Evolutionary conservation across 2,113 vertebrate species (phyloP).

Genomic region (Trinectes maculatus): DNA sequence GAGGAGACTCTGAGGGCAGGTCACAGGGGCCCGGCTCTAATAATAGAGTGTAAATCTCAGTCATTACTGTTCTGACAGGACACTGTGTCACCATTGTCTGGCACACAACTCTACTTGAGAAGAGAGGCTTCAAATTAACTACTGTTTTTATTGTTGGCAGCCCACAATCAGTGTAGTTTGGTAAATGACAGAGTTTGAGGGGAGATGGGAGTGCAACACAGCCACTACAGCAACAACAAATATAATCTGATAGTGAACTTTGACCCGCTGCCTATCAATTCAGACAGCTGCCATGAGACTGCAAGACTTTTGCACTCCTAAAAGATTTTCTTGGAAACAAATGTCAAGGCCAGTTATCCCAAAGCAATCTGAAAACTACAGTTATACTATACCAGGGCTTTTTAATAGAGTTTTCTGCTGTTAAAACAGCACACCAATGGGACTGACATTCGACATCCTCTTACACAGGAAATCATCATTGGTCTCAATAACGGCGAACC

Average conservation of each 20-base stretch:
- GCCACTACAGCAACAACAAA: slow-evolving; percentile 17
- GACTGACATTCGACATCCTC: slow-evolving; percentile 73
- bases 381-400: slow-evolving; percentile 6
- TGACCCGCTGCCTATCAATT: slow-evolving; percentile 30
- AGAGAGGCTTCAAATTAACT: slow-evolving; percentile 67
- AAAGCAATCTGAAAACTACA: slow-evolving; percentile 27
- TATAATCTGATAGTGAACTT: slow-evolving; percentile 34
- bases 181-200: slow-evolving; percentile 52
- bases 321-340: slow-evolving; percentile 35
- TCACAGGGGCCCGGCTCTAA: slow-evolving; percentile 75
- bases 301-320: slow-evolving; percentile 24
- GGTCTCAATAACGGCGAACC: slow-evolving; percentile 70
- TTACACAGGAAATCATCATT: slow-evolving; percentile 67
- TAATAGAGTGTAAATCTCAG: slow-evolving; percentile 81
- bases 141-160: slow-evolving; percentile 63
- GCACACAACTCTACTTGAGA: slow-evolving; percentile 61
- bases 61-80: slow-evolving; percentile 78
- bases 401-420: slow-evolving; percentile 2
- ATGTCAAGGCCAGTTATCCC: slow-evolving; percentile 21
- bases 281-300: slow-evolving; percentile 22
- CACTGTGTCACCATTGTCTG: slow-evolving; percentile 80
- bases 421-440: slow-evolving; percentile 38
- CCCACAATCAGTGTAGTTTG: slow-evolving; percentile 54
- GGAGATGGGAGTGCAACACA: slow-evolving; percentile 19
- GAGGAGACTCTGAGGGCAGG: slow-evolving; percentile 71